Conservation (phyloP, 2,797 vertebrate species). For the Emydoidea blandingii region DNA sequence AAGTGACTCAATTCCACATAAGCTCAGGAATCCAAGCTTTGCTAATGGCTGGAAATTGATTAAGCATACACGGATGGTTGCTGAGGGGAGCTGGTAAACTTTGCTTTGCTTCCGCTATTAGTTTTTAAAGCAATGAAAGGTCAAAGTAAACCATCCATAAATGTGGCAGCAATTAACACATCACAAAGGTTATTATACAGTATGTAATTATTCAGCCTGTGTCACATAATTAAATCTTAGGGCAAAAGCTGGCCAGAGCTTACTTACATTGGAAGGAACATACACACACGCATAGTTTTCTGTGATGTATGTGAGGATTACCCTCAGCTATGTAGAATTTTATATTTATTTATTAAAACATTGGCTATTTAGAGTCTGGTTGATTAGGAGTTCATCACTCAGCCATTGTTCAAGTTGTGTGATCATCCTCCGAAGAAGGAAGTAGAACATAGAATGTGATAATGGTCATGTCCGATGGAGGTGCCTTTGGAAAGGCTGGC, state of each 20-base stretch:
- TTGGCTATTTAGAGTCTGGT: neutral
- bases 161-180: constrained; percentile 61
- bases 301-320: neutral
- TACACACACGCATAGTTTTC: neutral
- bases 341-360: constrained; percentile 20
- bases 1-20: constrained; percentile 32
- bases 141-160: constrained; percentile 76
- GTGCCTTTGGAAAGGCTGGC: neutral
- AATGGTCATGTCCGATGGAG: neutral
- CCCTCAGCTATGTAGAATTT: neutral
- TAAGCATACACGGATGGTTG: constrained; percentile 57
- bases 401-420: neutral
- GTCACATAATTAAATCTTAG: constrained; percentile 62
- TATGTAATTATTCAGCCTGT: constrained; percentile 65
- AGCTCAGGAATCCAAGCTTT: constrained; percentile 59
- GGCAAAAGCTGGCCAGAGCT: constrained; percentile 23
- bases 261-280: constrained; percentile 63
- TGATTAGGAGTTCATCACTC: neutral
- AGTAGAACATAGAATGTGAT: constrained; percentile 4
- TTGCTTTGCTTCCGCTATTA: constrained; percentile 74
- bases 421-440: neutral
- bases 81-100: constrained; percentile 63
- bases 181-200: constrained; percentile 73
- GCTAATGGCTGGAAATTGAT: constrained; percentile 69
- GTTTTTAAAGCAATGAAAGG: constrained; percentile 75